Evolutionary conservation across 2,888 invertebrate genomes (phyloP), one percentile per base, ranked within the genome.

Genomic region (Lymantria monacha): DNA sequence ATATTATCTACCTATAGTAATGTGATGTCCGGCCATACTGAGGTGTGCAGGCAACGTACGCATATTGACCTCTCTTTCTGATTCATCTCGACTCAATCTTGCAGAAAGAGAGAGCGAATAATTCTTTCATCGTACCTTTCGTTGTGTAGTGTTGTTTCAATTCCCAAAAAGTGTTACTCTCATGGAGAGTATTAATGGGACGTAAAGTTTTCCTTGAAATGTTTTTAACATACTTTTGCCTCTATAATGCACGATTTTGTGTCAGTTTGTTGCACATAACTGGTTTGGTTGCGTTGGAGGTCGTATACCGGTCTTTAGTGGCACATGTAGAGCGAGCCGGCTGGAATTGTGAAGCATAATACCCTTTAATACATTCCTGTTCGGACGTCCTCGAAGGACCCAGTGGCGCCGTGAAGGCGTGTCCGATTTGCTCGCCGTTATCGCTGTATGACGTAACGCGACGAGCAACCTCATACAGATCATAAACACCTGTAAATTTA

Each of bases 21-120:
- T 89, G 90, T 91, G 90, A 89, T 90, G 91, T 91, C 90, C 91
- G 91, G 87, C 88, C 87, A 88, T 89, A 88, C 86, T 87, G 87
- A 89, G 89, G 89, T 89, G 89, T 89, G 84, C 88, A 83, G 80
- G 83, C 91, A 84, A 91, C 91, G 91, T 90, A 90, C 91, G 90
- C 91, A 89, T 90, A 83, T 85, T 80, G 74, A 76, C 82, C 81
- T 91, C 91, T 86, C 91, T 85, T 81, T 90, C 86, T 68, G 74
- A 75, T 79, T 74, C 76, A 79, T 81, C 79, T 80, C 71, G 68
- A 61, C 57, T 59, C 61, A 69, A 73, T 71, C 66, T 64, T 70
- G 50, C 61, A 72, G 83, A 91, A 80, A 74, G 87, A 80, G 89
- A 88, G 52, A 66, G 82, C 69, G 57, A 79, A 82, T 77, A 72